phyloP scores from a whole-genome alignment of 2,888 invertebrate genomes.

The Hydroisotoma schaefferi region DNA sequence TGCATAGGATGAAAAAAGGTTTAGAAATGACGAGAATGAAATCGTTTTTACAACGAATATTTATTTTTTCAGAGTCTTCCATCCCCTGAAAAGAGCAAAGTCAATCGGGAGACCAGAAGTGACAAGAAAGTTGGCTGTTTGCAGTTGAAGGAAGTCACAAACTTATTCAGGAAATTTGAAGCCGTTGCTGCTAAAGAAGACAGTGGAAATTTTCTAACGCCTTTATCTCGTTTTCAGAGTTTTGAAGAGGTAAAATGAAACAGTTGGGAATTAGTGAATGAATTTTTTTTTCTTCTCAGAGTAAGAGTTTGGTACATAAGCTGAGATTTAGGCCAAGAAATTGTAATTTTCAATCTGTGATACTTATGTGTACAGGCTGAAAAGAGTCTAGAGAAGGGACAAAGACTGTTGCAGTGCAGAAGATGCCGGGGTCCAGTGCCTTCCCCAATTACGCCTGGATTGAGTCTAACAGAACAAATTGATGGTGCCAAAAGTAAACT shows the following conservation, averaged over 20 bases:
- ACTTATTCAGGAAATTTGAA: slow-evolving; percentile 8
- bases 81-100: neutral
- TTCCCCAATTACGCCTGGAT: slow-evolving; percentile 35
- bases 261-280: too few species aligned
- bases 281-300: too few species aligned
- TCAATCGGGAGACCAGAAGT: slow-evolving; percentile 6
- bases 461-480: neutral
- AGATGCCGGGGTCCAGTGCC: slow-evolving; percentile 49
- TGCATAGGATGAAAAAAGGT: too few species aligned
- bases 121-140: slow-evolving; percentile 4
- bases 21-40: too few species aligned
- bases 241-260: slow-evolving; percentile 22
- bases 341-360: neutral
- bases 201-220: slow-evolving; percentile 13
- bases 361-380: slow-evolving; percentile 24
- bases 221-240: slow-evolving; percentile 23
- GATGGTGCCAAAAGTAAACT: neutral
- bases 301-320: too few species aligned
- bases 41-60: too few species aligned
- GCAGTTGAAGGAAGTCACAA: slow-evolving; percentile 19
- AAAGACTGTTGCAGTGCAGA: slow-evolving; percentile 49
- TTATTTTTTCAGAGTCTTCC: slow-evolving; percentile 14
- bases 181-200: slow-evolving; percentile 3
- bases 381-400: slow-evolving; percentile 46
- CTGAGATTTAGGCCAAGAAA: too few species aligned